Evolutionary conservation across 2,113 vertebrate species (phyloP), one percentile per base, ranked within the genome.

Genomic region (Microcebus tavaratra): DNA sequence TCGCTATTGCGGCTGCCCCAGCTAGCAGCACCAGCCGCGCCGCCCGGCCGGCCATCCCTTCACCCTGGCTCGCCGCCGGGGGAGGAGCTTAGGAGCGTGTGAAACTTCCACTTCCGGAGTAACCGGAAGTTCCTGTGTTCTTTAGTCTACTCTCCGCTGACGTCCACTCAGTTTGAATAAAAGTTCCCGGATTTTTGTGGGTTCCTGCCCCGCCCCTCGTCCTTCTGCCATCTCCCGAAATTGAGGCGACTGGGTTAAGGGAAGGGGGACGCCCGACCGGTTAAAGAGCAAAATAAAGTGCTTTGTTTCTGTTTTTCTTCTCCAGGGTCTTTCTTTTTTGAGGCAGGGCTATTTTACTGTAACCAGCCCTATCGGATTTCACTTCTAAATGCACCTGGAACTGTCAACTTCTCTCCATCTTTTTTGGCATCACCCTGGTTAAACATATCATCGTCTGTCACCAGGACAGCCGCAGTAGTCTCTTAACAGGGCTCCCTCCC

Each of bases 21-120:
- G 98, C 98, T 13, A 98, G 96, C 84, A 98, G 87, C 23, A 98
- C 94, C 55, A 99, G 96, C 50, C 97, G 91, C 87, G 97, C 94
- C 20, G 96, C 94, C 20, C 96, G 21, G 48, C 91, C 96, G 9
- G 96, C 98, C 98, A 98, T 98, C 57, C 96, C 78, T 63, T 90
- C 87, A 20, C 95, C 86, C 83, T 94, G 94, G 97, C 97, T 92
- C 91, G 96, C 97, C 82, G 96, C 98, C 87, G 83, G 89, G 76
- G 90, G 97, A 96, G 96, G 93, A 86, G 57, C 70, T 79, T 85
- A 57, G 75, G 88, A n/a, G 57, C 6, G 6, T 81, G 10, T 11
- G 34, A 59, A 63, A 72, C 45, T 89, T 76, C 61, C 95, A 36
- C 98, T 98, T 98, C 98, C 97, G 98, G 97, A 79, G 21, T 45